A percentile compares a stretch with the other conserved stretches of the same genome.
These are phyloP conservation scores for Simalia tracyae DNA, from an alignment of 2,797 vertebrate species.

Conservation along the genomic window DNA sequence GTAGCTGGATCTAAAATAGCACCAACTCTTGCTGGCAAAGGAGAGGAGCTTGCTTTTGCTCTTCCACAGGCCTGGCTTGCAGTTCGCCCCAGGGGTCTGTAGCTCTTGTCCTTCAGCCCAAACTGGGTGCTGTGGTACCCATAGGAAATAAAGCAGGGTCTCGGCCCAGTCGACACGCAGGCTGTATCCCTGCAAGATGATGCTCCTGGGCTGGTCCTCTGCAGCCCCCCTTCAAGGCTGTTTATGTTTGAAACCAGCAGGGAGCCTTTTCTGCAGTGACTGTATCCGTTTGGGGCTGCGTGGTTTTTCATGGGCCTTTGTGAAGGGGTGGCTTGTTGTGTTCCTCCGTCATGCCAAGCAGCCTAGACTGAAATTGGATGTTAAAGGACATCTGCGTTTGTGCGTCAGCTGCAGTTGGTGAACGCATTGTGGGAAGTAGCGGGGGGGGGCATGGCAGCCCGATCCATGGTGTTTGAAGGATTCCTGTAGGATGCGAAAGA, in stretches of 20 bases:
- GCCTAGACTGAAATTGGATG: neutral
- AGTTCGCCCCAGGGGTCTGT: neutral
- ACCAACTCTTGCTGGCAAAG: neutral
- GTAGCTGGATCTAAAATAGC: neutral
- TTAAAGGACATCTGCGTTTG: neutral
- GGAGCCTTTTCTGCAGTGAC: neutral
- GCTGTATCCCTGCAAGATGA: neutral
- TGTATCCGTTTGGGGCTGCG: neutral
- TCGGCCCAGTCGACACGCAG: neutral
- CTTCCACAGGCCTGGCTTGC: no score
- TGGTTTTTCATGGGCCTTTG: neutral
- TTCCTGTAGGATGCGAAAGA: conserved; percentile 30
- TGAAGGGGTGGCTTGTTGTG: neutral
- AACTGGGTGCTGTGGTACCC: neutral
- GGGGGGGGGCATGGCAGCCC: neutral
- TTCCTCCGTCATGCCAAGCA: neutral
- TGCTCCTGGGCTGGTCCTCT: neutral
- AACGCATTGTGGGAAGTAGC: neutral
- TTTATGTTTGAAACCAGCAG: neutral
- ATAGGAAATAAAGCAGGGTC: neutral
- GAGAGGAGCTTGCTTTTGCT: neutral
- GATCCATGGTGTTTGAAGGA: conserved; percentile 9
- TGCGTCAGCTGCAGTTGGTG: conserved; percentile 9
- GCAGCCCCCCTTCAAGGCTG: no score
- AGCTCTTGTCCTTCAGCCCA: neutral